Evolutionary conservation across 2,113 vertebrate species (phyloP), one percentile per base, ranked within the genome.

Genomic region (Chamaea fasciata): DNA sequence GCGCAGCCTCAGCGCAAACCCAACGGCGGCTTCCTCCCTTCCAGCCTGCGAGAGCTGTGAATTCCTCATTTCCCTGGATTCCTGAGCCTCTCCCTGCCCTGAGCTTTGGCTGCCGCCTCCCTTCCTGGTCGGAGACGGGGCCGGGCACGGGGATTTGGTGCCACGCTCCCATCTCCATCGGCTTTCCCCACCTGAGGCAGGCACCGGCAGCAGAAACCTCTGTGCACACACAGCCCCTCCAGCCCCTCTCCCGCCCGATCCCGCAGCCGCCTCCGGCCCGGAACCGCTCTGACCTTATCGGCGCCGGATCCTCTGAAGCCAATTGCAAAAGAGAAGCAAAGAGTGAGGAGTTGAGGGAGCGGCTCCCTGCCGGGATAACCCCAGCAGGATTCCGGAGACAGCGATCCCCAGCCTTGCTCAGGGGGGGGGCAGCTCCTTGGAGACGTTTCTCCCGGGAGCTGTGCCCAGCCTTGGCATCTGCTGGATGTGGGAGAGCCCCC

Each of bases 301-400:
- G 95, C 65, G 96, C 96, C 69, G 67, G 79, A 97, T 98, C 98
- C 98, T 98, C 98, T 98, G 98, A 85, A 97, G 98, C 98, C 94
- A 97, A 97, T 92, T 94, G 96, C 94, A 98, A 98, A 97, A 98
- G 97, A 98, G 98, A 98, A 98, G 97, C 94, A 96, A 83, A 97
- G 47, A 94, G 97, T 98, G 95, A 98, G 97, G 90, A 90, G 92
- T 1, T 35, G 15, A 71, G 4, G 90, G 62, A 44, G 74, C 7
- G 4, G 37, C 12, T 62, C 47, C 89, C 93, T 65, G 30, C 68
- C 26, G 5, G 68, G 59, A 7, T 0, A 9, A 11, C 31, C 90
- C 63, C 84, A 5, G 26, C 18, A 62, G 28, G 31, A 59, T 3
- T 6, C 60, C 9, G 15, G 10, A 28, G 35, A 33, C 49, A 63